Percentiles rank a stretch among this genome's conserved stretches.
Conservation (phyloP, 2,113 vertebrate species). For the Nyctereutes procyonoides region DNA sequence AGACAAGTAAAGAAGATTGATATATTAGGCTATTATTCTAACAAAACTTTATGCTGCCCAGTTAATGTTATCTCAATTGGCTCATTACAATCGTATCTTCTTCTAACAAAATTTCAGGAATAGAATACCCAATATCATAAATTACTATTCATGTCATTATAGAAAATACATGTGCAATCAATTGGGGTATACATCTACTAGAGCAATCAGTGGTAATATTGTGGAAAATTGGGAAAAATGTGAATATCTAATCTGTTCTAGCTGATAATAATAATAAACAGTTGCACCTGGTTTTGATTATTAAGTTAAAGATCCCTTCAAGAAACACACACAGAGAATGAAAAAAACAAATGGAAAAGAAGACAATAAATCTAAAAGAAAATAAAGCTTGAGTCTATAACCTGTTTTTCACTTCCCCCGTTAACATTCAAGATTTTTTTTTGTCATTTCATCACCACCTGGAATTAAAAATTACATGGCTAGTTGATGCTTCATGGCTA, state of each 20-base stretch:
- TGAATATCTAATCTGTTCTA: neutral
- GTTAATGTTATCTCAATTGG: neutral
- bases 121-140: neutral
- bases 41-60: neutral
- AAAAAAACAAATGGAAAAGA: neutral
- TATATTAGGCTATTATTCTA: neutral
- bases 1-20: neutral
- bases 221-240: neutral
- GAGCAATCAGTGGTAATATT: neutral
- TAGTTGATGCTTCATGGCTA: neutral
- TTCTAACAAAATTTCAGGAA: neutral
- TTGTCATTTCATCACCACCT: neutral
- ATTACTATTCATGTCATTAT: neutral
- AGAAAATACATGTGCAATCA: neutral
- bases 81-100: neutral
- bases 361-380: neutral
- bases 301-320: neutral
- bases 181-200: neutral
- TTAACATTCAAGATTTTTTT: neutral
- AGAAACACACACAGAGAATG: neutral
- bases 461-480: neutral
- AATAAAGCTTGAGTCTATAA: neutral
- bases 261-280: conserved; percentile 26
- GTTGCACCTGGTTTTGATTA: neutral
- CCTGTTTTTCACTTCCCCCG: neutral